These are phyloP conservation scores for Brachyalestes nurse DNA, from an alignment of 2,797 vertebrate species.

Conservation along the genomic window DNA sequence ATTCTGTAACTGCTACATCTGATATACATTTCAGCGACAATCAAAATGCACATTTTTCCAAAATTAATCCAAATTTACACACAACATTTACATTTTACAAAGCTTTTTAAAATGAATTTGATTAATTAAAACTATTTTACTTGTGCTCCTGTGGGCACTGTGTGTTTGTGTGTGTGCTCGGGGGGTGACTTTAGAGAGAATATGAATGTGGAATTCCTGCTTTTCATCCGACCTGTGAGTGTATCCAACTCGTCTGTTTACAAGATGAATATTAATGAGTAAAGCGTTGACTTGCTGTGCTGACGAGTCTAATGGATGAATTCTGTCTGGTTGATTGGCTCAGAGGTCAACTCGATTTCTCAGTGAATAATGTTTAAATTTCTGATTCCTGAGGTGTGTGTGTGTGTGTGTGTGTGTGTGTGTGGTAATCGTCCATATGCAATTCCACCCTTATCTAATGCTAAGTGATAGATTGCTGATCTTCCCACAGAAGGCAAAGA, in stretches of 20 bases:
- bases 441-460: constrained; percentile 61
- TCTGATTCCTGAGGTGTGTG: background rate
- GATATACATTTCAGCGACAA: background rate
- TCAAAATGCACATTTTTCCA: background rate
- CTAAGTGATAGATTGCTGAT: constrained; percentile 67
- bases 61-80: background rate
- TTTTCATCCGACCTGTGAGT: constrained; percentile 53
- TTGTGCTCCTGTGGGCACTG: background rate
- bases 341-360: constrained; percentile 58
- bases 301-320: constrained; percentile 58
- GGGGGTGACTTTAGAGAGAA: background rate
- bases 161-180: too few relatives aligned
- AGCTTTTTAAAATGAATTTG: background rate
- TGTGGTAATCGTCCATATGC: constrained; percentile 19
- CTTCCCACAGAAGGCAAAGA: constrained; percentile 60
- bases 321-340: constrained; percentile 64
- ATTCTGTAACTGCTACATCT: background rate
- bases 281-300: constrained; percentile 52
- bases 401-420: background rate
- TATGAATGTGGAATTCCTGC: constrained; percentile 54
- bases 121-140: background rate
- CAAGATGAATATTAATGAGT: constrained; percentile 70
- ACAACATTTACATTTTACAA: background rate
- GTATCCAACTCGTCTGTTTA: constrained; percentile 73
- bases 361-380: constrained; percentile 50